phyloP scores from a whole-genome alignment of 2,888 invertebrate species.

The Diadromus collaris region DNA sequence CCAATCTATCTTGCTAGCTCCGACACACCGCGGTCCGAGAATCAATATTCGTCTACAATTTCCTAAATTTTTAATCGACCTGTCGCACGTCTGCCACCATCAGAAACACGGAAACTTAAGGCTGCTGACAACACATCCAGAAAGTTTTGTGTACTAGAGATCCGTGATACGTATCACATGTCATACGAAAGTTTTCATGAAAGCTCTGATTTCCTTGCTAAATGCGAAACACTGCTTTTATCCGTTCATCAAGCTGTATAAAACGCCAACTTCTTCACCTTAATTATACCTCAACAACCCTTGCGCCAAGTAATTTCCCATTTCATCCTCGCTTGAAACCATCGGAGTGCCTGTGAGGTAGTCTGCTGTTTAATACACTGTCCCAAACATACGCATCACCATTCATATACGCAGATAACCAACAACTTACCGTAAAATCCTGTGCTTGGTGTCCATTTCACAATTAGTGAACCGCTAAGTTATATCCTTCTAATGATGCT shows the following conservation, averaged over 20 bases:
- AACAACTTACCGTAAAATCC: conserved; percentile 10
- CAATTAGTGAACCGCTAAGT: neutral
- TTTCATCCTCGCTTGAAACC: too few relatives aligned
- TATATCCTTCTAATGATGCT: neutral
- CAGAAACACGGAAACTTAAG: conserved; percentile 33
- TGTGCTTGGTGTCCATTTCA: neutral
- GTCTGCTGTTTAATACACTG: too few relatives aligned
- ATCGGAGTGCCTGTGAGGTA: too few relatives aligned
- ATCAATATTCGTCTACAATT: conserved; percentile 10
- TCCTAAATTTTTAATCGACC: conserved; percentile 43
- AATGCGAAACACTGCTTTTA: neutral
- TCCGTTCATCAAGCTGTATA: neutral
- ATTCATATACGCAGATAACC: conserved; percentile 21
- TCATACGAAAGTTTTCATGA: conserved; percentile 21
- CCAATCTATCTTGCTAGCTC: conserved; percentile 57
- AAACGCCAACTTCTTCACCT: too few relatives aligned
- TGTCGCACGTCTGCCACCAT: neutral
- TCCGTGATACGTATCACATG: neutral
- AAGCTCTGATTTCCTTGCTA: conserved; percentile 2
- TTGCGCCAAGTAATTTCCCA: too few relatives aligned
- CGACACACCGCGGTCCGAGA: conserved; percentile 37
- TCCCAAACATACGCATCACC: neutral
- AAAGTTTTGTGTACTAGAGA: conserved; percentile 31
- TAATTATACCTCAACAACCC: too few relatives aligned
- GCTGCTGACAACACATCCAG: conserved; percentile 23